phyloP scores from a whole-genome alignment of 2,113 vertebrate genomes.

The Hydrochoerus hydrochaeris region DNA sequence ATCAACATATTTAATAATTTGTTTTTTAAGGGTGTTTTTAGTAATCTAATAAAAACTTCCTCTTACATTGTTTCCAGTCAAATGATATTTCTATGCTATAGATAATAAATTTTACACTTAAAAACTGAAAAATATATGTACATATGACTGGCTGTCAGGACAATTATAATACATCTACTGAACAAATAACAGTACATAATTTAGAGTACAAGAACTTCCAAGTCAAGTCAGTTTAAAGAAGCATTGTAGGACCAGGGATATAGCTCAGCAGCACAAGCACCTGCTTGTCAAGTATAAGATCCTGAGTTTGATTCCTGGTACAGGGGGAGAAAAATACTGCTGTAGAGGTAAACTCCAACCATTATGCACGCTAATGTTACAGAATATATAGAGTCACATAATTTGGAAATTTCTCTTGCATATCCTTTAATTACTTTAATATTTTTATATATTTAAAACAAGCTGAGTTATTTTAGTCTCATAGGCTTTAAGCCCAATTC shows the following conservation, averaged over 20 bases:
- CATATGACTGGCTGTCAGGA: not conserved
- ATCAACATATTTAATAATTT: not conserved
- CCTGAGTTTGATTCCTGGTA: too few relatives aligned
- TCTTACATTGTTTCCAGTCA: conserved; percentile 16
- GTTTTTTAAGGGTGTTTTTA: conserved; percentile 14
- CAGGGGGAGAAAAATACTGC: too few relatives aligned
- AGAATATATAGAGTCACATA: conserved; percentile 12
- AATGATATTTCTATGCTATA: not conserved
- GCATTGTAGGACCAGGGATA: not conserved
- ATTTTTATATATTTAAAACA: conserved; percentile 67
- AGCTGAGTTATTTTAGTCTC: not conserved
- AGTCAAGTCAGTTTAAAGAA: conserved; percentile 33
- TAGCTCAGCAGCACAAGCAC: too few relatives aligned
- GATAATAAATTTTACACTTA: not conserved
- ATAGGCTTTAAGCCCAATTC: not conserved
- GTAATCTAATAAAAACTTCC: not conserved
- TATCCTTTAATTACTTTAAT: conserved; percentile 43
- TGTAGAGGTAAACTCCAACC: not conserved
- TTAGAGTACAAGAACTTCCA: conserved; percentile 27
- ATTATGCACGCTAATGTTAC: not conserved
- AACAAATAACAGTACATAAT: conserved; percentile 23
- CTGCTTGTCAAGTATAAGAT: too few relatives aligned
- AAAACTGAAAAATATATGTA: conserved; percentile 34
- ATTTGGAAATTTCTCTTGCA: conserved; percentile 14
- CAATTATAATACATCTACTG: conserved; percentile 7